Evolutionary conservation across 2,888 invertebrate species (phyloP), one percentile per base, ranked within the genome.

Genomic region (Dromius quadrimaculatus): DNA sequence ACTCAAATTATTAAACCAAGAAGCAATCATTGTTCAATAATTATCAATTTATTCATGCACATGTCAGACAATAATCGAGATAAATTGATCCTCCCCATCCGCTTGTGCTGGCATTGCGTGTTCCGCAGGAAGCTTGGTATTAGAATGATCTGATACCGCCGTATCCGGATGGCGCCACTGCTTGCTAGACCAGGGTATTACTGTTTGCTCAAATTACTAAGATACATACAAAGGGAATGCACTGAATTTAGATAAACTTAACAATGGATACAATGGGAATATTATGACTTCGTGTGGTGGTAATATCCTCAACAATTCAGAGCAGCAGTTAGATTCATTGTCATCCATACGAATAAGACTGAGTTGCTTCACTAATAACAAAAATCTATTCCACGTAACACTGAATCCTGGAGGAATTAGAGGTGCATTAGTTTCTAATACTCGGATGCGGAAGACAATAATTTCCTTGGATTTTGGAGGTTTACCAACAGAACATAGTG

Each of bases 191-290:
- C 54, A 54, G 36, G 15, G 54, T 66, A 66, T 66, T 59, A 68
- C 68, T 59, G 68, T 68, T 59, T 68, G 59, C 41, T 45, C 68
- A 68, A 68, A 68, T 68, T 68, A 59, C n/a, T n/a, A n/a, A 28
- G 20, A 17, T 45, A 45, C 59, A 45, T 59, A 68, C 68, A 68
- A 68, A 57, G 59, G 59, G 38, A 68, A 68, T 68, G 68, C 43
- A 68, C 32, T 34, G 43, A 68, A 59, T 50, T 68, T 68, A 68
- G 68, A 68, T 68, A 68, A 68, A 68, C 68, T 43, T 43, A 34
- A 59, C 68, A 68, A 59, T 59, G 43, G 59, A 34, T 59, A 68
- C 59, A 68, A 59, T 68, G 28, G 23, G 20, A 57, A 15, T 41
- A 36, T 22, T 34, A 36, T 38, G 66, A 17, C 23, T 54, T 15